phyloP scores from a whole-genome alignment of 2,888 invertebrate species.

The Cerceris ruficornis region DNA sequence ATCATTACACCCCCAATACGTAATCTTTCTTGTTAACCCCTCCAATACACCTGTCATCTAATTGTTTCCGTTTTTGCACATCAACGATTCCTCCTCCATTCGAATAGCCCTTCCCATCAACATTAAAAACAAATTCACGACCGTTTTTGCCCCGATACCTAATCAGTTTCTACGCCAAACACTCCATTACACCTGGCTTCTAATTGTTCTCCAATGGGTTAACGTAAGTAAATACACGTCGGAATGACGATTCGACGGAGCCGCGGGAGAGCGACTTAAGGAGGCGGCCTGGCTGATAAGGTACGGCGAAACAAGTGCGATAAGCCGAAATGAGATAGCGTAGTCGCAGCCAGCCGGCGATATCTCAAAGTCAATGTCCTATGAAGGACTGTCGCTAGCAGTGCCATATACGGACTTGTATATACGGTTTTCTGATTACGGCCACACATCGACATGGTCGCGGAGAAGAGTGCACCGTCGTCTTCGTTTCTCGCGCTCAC shows the following conservation, averaged over 20 bases:
- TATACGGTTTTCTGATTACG: conserved; percentile 61
- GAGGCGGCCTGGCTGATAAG: conserved; percentile 71
- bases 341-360: conserved; percentile 73
- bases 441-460: conserved; percentile 8
- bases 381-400: conserved; percentile 77
- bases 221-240: conserved; percentile 13
- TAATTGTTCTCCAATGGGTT: too few relatives aligned
- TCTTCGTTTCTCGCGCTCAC: background rate
- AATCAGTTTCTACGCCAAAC: too few relatives aligned
- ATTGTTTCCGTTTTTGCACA: too few relatives aligned
- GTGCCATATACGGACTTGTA: conserved; percentile 42
- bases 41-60: too few relatives aligned
- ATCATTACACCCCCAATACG: too few relatives aligned
- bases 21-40: too few relatives aligned
- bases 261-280: conserved; percentile 64
- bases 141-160: too few relatives aligned
- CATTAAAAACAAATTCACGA: too few relatives aligned
- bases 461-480: conserved; percentile 2
- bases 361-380: conserved; percentile 82
- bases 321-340: conserved; percentile 80
- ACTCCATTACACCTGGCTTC: too few relatives aligned
- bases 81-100: too few relatives aligned
- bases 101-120: too few relatives aligned
- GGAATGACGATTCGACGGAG: background rate
- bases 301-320: conserved; percentile 76